A percentile compares a stretch with the other conserved stretches of the same genome.
phyloP scores from a whole-genome alignment of 2,888 invertebrate species.

The Chrysolina oricalcia region DNA sequence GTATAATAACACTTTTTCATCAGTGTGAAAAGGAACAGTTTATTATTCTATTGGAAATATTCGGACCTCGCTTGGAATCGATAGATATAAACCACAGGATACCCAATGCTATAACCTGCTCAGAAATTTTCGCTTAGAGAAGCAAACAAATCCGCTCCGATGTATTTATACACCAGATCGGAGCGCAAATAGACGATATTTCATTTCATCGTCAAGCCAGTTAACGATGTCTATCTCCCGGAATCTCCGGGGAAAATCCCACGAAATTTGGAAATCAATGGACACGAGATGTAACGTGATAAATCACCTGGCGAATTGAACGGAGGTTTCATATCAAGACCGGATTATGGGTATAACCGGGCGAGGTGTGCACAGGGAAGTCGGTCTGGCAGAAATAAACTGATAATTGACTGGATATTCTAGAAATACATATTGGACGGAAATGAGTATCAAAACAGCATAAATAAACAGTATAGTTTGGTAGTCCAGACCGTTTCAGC shows the following conservation, averaged over 20 bases:
- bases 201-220: neutral
- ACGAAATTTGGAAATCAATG: constrained; percentile 2
- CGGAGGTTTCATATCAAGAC: neutral
- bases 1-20: no score
- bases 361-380: neutral
- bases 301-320: neutral
- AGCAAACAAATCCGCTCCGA: neutral
- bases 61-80: no score
- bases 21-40: no score
- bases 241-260: neutral
- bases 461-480: no score
- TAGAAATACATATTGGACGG: no score
- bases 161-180: neutral
- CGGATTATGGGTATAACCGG: neutral
- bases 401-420: neutral
- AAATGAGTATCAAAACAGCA: no score
- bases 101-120: no score
- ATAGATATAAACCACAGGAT: no score
- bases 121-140: neutral
- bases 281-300: neutral
- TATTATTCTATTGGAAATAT: no score
- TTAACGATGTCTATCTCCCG: neutral
- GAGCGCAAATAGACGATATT: neutral
- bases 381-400: neutral
- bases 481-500: no score